Percentiles rank a stretch among this genome's conserved stretches.
Conservation (phyloP, 2,888 invertebrate genomes). For the Keiferia lycopersicella region DNA sequence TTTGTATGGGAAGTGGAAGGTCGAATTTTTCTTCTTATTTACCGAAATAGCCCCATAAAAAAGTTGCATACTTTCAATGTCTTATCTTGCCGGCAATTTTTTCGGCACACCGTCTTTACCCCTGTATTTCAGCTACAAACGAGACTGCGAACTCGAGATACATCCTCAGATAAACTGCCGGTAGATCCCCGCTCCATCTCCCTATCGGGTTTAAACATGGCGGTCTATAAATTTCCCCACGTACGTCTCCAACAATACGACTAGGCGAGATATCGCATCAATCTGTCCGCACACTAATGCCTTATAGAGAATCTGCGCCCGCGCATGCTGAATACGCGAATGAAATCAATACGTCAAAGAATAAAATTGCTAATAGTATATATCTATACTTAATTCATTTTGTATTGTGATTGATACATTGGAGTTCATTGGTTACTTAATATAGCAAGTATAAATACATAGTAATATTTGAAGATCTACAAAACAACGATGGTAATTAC, state of each 20-base stretch:
- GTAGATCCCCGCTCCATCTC: constrained; percentile 9
- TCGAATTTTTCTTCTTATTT: too few species aligned
- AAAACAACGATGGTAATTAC: too few species aligned
- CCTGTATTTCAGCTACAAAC: constrained; percentile 3
- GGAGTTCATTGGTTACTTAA: background rate
- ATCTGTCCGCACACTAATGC: constrained; percentile 46
- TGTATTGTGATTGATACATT: background rate
- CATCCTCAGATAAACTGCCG: constrained; percentile 5
- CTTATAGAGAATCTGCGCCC: constrained; percentile 44
- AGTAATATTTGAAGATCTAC: background rate
- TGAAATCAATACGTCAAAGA: constrained; percentile 31
- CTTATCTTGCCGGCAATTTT: too few species aligned
- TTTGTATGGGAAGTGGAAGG: too few species aligned
- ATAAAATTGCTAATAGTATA: constrained; percentile 7
- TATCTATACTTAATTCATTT: background rate
- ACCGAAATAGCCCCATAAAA: too few species aligned
- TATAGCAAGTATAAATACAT: background rate
- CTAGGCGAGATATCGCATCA: constrained; percentile 51
- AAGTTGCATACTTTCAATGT: too few species aligned
- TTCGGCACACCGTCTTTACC: too few species aligned
- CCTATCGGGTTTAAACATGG: constrained; percentile 16
- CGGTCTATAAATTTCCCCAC: constrained; percentile 25
- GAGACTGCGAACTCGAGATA: constrained; percentile 5
- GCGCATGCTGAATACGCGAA: constrained; percentile 26
- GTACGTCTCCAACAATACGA: constrained; percentile 41